These are phyloP conservation scores for Brachyalestes nurse DNA, from an alignment of 2,797 vertebrate genomes.

Conservation along the genomic window DNA sequence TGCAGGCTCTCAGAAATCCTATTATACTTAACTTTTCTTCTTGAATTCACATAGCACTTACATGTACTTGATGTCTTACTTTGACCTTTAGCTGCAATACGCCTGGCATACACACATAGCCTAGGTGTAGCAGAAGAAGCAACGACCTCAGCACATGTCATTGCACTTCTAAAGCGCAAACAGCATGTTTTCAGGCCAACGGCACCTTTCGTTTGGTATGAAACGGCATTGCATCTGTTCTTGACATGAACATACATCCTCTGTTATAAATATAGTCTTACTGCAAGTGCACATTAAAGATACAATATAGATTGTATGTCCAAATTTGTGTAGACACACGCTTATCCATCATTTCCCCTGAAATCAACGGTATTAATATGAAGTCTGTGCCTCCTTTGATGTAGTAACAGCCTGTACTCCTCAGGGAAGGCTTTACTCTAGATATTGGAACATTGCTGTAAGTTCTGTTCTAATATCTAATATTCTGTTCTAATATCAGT, in stretches of 20 bases:
- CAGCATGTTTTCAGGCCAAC: not conserved
- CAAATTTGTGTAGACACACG: no score
- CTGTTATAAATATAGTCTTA: constrained; percentile 10
- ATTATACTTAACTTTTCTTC: not conserved
- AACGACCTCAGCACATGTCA: not conserved
- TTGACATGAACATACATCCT: constrained; percentile 28
- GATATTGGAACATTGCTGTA: no score
- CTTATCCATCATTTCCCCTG: no score
- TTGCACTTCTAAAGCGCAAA: not conserved
- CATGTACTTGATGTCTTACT: not conserved
- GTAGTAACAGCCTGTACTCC: no score
- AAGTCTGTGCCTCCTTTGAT: no score
- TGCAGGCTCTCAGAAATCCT: not conserved
- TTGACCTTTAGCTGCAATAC: not conserved
- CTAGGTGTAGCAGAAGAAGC: not conserved
- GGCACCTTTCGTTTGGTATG: not conserved
- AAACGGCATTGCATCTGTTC: not conserved
- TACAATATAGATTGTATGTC: not conserved
- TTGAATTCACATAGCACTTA: not conserved
- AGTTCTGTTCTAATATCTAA: no score
- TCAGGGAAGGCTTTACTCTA: no score
- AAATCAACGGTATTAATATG: no score
- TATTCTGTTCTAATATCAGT: no score
- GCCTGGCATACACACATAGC: not conserved
- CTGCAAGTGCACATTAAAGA: constrained; percentile 43